Conservation (phyloP, 2,797 vertebrate species). For the Hipposideros larvatus region DNA sequence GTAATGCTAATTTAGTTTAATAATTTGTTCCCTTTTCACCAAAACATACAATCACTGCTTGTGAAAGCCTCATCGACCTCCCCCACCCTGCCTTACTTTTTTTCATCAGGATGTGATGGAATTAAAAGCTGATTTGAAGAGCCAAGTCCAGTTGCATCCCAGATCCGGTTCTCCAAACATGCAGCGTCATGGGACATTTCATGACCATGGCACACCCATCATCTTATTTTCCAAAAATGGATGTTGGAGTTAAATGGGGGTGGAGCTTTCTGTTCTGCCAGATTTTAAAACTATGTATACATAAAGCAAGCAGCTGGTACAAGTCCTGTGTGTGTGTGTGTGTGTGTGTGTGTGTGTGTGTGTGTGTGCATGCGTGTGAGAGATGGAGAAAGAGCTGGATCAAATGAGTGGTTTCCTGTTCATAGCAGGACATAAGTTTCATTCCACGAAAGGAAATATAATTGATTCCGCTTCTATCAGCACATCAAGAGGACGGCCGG, state of each 20-base stretch:
- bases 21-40: slow-evolving; percentile 83
- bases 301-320: slow-evolving; percentile 71
- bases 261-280: slow-evolving; percentile 53
- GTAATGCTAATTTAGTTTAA: slow-evolving; percentile 84
- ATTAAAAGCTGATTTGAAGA: slow-evolving; percentile 79
- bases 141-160: slow-evolving; percentile 56
- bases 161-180: slow-evolving; percentile 42
- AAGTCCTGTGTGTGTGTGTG: slow-evolving; percentile 30
- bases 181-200: slow-evolving; percentile 57
- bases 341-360: neutral
- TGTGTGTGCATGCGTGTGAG: neutral
- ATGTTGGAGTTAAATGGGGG: neutral
- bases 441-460: slow-evolving; percentile 81
- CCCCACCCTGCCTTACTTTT: slow-evolving; percentile 35
- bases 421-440: slow-evolving; percentile 80
- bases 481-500: slow-evolving; percentile 69
- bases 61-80: slow-evolving; percentile 68
- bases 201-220: slow-evolving; percentile 27
- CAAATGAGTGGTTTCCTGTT: slow-evolving; percentile 83
- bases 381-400: slow-evolving; percentile 78
- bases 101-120: slow-evolving; percentile 64
- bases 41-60: slow-evolving; percentile 79
- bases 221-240: slow-evolving; percentile 42
- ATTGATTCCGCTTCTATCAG: slow-evolving; percentile 81
- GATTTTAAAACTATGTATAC: slow-evolving; percentile 39